Evolutionary conservation across 2,113 vertebrate genomes (phyloP).

Genomic region (Piprites chloris): DNA sequence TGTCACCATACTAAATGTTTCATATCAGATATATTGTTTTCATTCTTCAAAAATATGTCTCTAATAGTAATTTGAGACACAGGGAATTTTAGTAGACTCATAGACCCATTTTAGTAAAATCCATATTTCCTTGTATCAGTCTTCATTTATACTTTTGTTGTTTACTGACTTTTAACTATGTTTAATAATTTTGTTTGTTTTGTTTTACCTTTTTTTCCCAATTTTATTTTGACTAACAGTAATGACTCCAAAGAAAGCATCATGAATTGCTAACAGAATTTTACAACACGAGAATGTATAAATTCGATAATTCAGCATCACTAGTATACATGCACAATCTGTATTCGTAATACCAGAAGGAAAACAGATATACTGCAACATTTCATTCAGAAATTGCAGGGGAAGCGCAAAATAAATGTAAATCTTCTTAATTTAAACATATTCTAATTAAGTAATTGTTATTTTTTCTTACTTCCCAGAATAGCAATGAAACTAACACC

Average conservation of each 20-base stretch:
- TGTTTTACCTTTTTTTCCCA: background rate
- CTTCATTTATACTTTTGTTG: background rate
- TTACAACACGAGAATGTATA: background rate
- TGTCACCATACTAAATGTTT: constrained; percentile 13
- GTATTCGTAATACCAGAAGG: fast-evolving
- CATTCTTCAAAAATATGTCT: background rate
- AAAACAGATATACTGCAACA: background rate
- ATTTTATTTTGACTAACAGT: background rate
- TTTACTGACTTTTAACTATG: background rate
- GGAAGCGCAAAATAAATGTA: background rate
- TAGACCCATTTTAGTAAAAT: background rate
- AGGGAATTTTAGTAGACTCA: background rate
- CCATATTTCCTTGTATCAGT: background rate
- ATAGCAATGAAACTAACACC: background rate
- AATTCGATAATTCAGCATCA: background rate
- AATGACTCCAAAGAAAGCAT: background rate
- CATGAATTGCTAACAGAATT: background rate
- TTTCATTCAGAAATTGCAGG: background rate
- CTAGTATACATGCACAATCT: background rate
- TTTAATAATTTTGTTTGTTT: background rate
- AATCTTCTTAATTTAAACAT: background rate
- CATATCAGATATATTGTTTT: background rate
- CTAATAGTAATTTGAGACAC: background rate
- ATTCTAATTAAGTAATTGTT: background rate
- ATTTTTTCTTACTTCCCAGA: background rate